Evolutionary conservation across 1,140 invertebrate species (phyloP), one percentile per base, ranked within the genome.

Genomic region (Aricia agestis): DNA sequence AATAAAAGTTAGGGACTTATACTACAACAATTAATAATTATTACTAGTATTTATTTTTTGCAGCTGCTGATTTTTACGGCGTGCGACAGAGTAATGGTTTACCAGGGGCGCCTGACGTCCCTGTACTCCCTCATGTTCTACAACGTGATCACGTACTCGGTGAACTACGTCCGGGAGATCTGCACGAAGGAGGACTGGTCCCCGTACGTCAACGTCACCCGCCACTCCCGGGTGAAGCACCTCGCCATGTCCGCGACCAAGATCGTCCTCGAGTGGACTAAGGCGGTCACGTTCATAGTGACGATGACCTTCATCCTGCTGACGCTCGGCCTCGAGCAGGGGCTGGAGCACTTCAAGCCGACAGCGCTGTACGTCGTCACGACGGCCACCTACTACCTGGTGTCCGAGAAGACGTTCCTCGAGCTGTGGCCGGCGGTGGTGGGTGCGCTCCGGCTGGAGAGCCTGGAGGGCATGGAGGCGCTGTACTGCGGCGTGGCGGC

Each of bases 91-190:
- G 90, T 95, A 3, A 81, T 95, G 15, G 88, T 92, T 6, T 86
- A 86, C 0, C 92, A 94, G 58, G 94, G 95, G 70, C 87, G 92
- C 57, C 89, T 96, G 25, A 95, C 95, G 0, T 93, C 93, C 19
- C 92, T 97, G 10, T 97, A 97, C 83, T 95, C 95, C 0, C 89
- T 97, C 4, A 95, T 96, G 94, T 96, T 97, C 86, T 96, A 96
- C 91, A 96, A 96, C 82, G 95, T 96, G 1, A 92, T 96, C 67
- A 94, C 95, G 0, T 96, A 97, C 86, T 96, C 95, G 73, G 93
- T 96, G 0, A 93, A 93, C 71, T 96, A 96, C 82, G 93, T 96
- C 10, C 94, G 94, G 76, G 95, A 96, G 83, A 90, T 96, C 2
- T 92, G 95, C 59, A 94, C 94, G 63, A 96, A 95, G 78, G 94